These are phyloP conservation scores for Drosophila pectinifera DNA, from an alignment of 1,140 invertebrate genomes.

Conservation along the genomic window DNA sequence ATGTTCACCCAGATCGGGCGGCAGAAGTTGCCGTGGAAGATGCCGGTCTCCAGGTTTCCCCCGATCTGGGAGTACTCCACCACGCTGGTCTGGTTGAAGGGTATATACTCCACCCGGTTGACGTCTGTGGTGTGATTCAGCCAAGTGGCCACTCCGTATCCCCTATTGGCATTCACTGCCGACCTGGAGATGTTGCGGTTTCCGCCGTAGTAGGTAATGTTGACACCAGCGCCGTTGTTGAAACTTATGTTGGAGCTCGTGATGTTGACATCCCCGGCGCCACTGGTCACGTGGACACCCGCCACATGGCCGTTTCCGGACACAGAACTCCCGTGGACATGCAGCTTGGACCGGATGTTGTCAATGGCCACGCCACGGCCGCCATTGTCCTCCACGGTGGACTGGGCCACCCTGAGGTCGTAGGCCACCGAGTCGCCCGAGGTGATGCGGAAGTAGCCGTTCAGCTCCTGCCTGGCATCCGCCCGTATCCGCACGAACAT, in stretches of 20 bases:
- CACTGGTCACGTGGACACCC: slow-evolving; percentile 93
- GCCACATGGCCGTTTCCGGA: slow-evolving; percentile 94
- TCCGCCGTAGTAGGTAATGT: slow-evolving; percentile 96
- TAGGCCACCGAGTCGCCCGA: slow-evolving; percentile 92
- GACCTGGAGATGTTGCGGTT: slow-evolving; percentile 94
- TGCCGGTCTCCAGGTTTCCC: slow-evolving; percentile 92
- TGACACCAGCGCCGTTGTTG: slow-evolving; percentile 96
- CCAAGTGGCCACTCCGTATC: slow-evolving; percentile 94
- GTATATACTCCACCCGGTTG: slow-evolving; percentile 89
- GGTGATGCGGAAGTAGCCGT: slow-evolving; percentile 91
- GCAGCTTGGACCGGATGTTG: slow-evolving; percentile 92
- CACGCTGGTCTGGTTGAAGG: slow-evolving; percentile 93
- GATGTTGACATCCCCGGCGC: slow-evolving; percentile 96
- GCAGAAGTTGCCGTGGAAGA: slow-evolving; percentile 93
- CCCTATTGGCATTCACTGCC: slow-evolving; percentile 91
- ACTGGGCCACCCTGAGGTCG: slow-evolving; percentile 94
- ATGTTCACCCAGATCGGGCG: slow-evolving; percentile 92
- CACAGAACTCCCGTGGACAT: slow-evolving; percentile 92
- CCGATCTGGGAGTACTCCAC: slow-evolving; percentile 95
- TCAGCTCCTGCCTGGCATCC: slow-evolving; percentile 88
- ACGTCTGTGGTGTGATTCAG: slow-evolving; percentile 93
- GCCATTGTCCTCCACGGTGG: slow-evolving; percentile 94
- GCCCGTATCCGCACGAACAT: slow-evolving; percentile 91
- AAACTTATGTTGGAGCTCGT: slow-evolving; percentile 94
- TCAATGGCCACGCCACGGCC: slow-evolving; percentile 96